These are phyloP conservation scores for Gila robusta DNA, from an alignment of 2,797 vertebrate genomes.

Conservation along the genomic window DNA sequence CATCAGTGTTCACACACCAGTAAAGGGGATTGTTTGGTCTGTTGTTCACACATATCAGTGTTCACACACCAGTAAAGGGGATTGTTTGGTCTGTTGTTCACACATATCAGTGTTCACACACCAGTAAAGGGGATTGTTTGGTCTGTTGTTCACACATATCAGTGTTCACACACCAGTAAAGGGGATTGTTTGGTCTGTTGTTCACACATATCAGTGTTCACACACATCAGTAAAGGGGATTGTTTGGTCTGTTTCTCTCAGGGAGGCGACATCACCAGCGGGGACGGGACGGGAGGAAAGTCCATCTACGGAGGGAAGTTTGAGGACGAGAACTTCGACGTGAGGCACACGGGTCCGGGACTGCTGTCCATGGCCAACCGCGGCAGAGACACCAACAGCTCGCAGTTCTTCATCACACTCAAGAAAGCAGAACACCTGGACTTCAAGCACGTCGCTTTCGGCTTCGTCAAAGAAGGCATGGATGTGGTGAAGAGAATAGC, in stretches of 20 bases:
- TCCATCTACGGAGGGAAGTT: conserved; percentile 92
- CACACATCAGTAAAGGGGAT: no score
- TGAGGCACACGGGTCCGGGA: conserved; percentile 91
- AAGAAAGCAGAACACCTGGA: conserved; percentile 93
- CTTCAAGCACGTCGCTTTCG: conserved; percentile 95
- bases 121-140: no score
- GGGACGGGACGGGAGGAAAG: conserved; percentile 88
- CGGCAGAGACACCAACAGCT: conserved; percentile 86
- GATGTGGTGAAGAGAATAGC: conserved; percentile 89
- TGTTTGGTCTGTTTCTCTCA: conserved; percentile 61
- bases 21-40: no score
- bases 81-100: no score
- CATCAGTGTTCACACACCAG: no score
- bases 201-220: no score
- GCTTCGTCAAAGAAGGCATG: conserved; percentile 91
- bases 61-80: no score
- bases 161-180: no score
- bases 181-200: no score
- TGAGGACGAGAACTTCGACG: conserved; percentile 94
- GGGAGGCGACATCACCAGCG: conserved; percentile 94
- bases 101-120: no score
- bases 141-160: no score
- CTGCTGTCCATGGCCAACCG: conserved; percentile 94
- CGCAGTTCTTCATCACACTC: conserved; percentile 96
- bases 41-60: no score